Conservation (phyloP, 1,140 invertebrate species). For the Sycobia sp. region DNA sequence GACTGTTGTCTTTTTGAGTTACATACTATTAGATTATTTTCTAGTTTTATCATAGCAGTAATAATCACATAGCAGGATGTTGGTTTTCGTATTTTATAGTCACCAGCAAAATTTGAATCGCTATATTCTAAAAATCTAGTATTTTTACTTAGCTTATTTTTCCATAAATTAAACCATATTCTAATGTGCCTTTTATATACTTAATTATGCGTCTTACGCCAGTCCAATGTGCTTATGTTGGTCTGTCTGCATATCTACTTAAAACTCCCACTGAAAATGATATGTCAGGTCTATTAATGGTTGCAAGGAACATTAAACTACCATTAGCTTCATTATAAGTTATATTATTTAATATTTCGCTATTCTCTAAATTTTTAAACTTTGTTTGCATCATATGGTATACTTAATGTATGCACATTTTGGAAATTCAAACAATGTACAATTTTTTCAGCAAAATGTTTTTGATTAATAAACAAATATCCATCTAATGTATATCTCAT, state of each 20-base stretch:
- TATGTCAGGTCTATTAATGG: slow-evolving; percentile 58
- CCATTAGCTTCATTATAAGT: slow-evolving; percentile 53
- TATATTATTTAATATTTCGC: slow-evolving; percentile 34
- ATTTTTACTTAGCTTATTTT: neutral
- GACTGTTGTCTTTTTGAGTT: neutral
- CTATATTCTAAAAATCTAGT: slow-evolving; percentile 29
- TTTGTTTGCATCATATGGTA: neutral
- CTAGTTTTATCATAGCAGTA: too few species aligned
- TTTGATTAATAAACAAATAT: too few species aligned
- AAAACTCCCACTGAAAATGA: too few species aligned
- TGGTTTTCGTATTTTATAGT: neutral
- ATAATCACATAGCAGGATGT: neutral
- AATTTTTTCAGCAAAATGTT: too few species aligned
- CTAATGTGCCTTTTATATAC: too few species aligned
- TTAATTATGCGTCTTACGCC: slow-evolving; percentile 40
- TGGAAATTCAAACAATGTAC: too few species aligned
- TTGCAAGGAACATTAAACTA: slow-evolving; percentile 56
- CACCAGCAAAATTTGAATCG: slow-evolving; percentile 32
- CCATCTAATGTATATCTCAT: too few species aligned
- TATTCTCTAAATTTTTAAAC: slow-evolving; percentile 27
- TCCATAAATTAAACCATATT: slow-evolving; percentile 34
- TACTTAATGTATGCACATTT: slow-evolving; percentile 32
- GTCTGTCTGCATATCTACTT: slow-evolving; percentile 37
- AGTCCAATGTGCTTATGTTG: slow-evolving; percentile 8
- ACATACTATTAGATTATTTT: neutral